Evolutionary conservation across 2,113 vertebrate genomes (phyloP).

Genomic region (Percopsis transmontana): DNA sequence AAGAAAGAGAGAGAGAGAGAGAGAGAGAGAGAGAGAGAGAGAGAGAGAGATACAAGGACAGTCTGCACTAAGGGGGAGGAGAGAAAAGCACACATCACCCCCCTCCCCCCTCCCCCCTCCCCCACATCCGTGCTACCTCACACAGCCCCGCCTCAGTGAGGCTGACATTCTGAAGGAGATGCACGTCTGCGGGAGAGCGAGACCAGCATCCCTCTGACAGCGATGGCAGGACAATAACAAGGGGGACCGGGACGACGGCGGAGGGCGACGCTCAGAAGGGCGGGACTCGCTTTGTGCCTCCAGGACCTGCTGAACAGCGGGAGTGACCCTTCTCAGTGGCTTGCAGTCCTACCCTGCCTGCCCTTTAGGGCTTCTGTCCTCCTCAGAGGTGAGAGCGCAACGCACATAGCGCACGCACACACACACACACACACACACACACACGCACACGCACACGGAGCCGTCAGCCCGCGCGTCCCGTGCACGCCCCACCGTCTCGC

Average conservation of each 20-base stretch:
- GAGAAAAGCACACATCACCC: conserved; percentile 44
- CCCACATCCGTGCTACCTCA: conserved; percentile 30
- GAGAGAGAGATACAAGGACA: conserved; percentile 63
- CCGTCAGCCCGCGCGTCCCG: too few relatives aligned
- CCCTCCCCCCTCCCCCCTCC: conserved; percentile 42
- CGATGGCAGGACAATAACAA: conserved; percentile 40
- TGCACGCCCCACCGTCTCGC: neutral
- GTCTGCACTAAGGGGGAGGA: conserved; percentile 45
- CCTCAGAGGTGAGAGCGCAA: too few relatives aligned
- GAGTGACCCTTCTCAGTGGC: too few relatives aligned
- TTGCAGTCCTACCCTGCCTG: conserved; percentile 6
- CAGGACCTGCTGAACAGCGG: conserved; percentile 8
- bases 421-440: too few relatives aligned
- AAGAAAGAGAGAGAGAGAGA: conserved; percentile 34
- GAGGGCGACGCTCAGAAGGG: conserved; percentile 12
- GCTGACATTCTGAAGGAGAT: conserved; percentile 53
- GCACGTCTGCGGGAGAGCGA: conserved; percentile 33
- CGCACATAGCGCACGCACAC: too few relatives aligned
- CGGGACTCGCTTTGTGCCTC: conserved; percentile 25
- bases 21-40: conserved; percentile 38
- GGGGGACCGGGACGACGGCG: conserved; percentile 29
- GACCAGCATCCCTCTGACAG: conserved; percentile 18
- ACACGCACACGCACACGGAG: too few relatives aligned
- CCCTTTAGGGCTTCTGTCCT: conserved; percentile 1
- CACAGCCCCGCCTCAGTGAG: conserved; percentile 38